Evolutionary conservation across 1,140 invertebrate species (phyloP).

Genomic region (Ips typographus): DNA sequence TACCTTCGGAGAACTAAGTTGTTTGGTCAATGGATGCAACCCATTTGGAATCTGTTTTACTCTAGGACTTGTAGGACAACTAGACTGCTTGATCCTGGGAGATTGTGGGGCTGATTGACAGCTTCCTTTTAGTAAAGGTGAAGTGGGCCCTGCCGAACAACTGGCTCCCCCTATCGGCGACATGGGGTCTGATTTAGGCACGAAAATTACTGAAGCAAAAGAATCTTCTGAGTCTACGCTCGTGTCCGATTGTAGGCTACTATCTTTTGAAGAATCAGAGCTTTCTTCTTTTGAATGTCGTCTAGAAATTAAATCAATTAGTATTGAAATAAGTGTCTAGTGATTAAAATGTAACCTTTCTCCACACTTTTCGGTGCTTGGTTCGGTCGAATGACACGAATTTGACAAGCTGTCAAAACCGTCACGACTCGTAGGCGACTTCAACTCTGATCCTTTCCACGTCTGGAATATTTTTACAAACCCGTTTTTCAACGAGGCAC

Average conservation of each 20-base stretch:
- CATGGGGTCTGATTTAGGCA: constrained; percentile 68
- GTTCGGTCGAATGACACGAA: background rate
- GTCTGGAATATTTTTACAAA: constrained; percentile 52
- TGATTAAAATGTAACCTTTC: background rate
- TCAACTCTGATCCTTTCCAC: constrained; percentile 47
- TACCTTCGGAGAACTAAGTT: constrained; percentile 58
- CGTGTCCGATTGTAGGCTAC: constrained; percentile 88
- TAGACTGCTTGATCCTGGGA: constrained; percentile 62
- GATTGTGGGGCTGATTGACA: constrained; percentile 72
- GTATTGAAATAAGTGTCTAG: constrained; percentile 41
- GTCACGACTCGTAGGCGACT: constrained; percentile 44
- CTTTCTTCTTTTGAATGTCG: constrained; percentile 78
- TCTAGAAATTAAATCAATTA: constrained; percentile 40
- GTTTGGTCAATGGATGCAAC: constrained; percentile 59
- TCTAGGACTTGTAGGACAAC: constrained; percentile 62
- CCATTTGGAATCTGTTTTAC: constrained; percentile 58
- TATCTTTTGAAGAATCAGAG: constrained; percentile 89
- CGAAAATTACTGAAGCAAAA: constrained; percentile 87
- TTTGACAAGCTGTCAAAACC: constrained; percentile 2
- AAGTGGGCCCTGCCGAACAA: constrained; percentile 62
- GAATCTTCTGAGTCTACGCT: constrained; percentile 91
- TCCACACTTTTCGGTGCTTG: constrained; percentile 28
- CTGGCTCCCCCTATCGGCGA: constrained; percentile 54
- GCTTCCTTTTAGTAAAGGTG: constrained; percentile 56
- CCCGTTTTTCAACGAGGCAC: constrained; percentile 54